Evolutionary conservation across 1,140 invertebrate species (phyloP).

Genomic region (Venustaconcha ellipsiformis): DNA sequence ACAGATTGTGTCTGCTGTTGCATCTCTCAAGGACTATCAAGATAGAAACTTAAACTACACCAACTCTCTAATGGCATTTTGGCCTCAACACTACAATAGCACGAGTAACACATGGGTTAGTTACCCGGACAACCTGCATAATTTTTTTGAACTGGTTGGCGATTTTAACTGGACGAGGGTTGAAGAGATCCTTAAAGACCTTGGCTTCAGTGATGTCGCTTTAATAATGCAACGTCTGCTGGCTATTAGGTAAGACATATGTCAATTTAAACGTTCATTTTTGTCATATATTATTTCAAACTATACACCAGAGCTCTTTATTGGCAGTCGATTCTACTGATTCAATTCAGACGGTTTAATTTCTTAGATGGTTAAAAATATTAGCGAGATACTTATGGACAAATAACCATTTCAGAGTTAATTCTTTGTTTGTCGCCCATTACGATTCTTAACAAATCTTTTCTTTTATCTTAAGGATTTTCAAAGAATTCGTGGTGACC

Average conservation of each 20-base stretch:
- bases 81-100: conserved; percentile 43
- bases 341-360: too few relatives aligned
- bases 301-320: too few relatives aligned
- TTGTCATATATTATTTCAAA: too few relatives aligned
- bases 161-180: conserved; percentile 7
- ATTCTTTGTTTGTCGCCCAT: too few relatives aligned
- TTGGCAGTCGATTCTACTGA: too few relatives aligned
- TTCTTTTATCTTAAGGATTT: too few relatives aligned
- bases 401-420: too few relatives aligned
- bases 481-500: too few relatives aligned
- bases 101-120: conserved; percentile 31
- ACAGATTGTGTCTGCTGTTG: conserved; percentile 43
- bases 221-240: conserved; percentile 38
- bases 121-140: conserved; percentile 21
- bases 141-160: conserved; percentile 23
- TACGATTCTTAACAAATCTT: too few relatives aligned
- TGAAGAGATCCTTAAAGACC: conserved; percentile 28
- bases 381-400: too few relatives aligned
- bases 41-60: conserved; percentile 44
- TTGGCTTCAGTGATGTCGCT: conserved; percentile 37
- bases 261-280: too few relatives aligned
- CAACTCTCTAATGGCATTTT: conserved; percentile 48
- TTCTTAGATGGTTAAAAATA: too few relatives aligned
- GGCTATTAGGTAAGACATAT: conserved; percentile 14
- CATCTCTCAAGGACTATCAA: conserved; percentile 33